Evolutionary conservation across 2,113 vertebrate species (phyloP), one percentile per base, ranked within the genome.

Genomic region (Psittacara wagleri): DNA sequence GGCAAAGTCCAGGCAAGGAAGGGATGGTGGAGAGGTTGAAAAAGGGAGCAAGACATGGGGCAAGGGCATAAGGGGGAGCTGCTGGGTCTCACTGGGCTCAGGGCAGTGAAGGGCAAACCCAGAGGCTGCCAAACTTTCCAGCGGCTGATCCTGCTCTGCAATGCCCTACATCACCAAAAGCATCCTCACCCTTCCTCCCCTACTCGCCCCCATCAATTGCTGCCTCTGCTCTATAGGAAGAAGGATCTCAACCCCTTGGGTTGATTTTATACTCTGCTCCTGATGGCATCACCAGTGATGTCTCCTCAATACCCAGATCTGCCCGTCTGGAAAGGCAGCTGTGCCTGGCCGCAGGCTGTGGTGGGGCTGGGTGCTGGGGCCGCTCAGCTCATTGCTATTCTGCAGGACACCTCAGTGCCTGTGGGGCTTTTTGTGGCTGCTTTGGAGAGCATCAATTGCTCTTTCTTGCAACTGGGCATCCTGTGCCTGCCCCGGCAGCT

Each of bases 311-410:
- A 15, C 31, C 43, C 33, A 27, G 35, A 33, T 28, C 90, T 87
- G 62, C 33, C 49, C 0, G 0, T 51, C 33, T n/a, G 49, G 46
- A 44, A 24, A 2, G 9, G 54, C 1, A 0, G 8, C 61, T 62
- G 41, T 54, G 88, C 57, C 59, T 0, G 4, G 37, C 5, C 4
- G 31, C 91, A 74, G 75, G 75, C 59, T 37, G 66, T 20, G 6
- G 43, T 9, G 41, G 88, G 39, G 85, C 55, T 54, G 61, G 62
- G 29, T n/a, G 52, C 44, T 76, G 41, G 61, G 41, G 62, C 11
- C 57, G 46, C 52, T 73, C 48, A 77, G 85, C 90, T 95, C 86
- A 70, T 88, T 93, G 76, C 85, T 70, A 73, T 93, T 80, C 94
- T 55, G 73, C 79, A 93, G 54, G 54, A 51, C 25, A 55, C 10